Conservation (phyloP, 2,888 invertebrate species). For the Callyntrura guangdongensis region DNA sequence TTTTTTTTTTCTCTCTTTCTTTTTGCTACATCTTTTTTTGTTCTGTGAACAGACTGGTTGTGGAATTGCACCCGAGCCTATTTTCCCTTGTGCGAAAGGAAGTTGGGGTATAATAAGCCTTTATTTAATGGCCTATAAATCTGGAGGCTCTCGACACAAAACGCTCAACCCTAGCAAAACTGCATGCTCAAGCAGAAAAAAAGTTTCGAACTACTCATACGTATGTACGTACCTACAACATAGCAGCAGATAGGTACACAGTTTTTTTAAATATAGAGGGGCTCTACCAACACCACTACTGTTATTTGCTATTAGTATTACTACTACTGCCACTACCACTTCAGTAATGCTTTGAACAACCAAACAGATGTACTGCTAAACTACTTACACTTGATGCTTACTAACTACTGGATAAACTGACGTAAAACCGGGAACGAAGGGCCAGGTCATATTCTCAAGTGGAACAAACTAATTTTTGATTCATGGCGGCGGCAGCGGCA, state of each 20-base stretch:
- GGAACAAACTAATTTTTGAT: conserved; percentile 7
- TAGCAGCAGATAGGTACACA: not conserved
- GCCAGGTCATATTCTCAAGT: not conserved
- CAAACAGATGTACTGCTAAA: conserved; percentile 54
- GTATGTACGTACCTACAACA: not conserved
- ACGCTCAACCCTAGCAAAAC: conserved; percentile 83
- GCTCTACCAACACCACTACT: not conserved
- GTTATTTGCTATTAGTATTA: conserved; percentile 32
- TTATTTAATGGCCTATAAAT: conserved; percentile 85
- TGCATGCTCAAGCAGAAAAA: conserved; percentile 83
- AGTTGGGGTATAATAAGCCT: conserved; percentile 85
- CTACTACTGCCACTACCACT: conserved; percentile 7
- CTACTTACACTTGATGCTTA: conserved; percentile 63
- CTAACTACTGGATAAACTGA: conserved; percentile 50
- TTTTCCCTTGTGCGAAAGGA: conserved; percentile 84
- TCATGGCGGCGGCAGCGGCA: not conserved
- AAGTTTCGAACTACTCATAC: conserved; percentile 71
- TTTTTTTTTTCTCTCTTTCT: conserved; percentile 19
- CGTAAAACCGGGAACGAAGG: conserved; percentile 16
- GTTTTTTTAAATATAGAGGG: not conserved
- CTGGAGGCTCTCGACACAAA: conserved; percentile 85
- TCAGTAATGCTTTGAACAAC: not conserved
- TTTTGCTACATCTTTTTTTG: conserved; percentile 28
- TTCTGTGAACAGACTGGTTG: conserved; percentile 60
- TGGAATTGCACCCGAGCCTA: conserved; percentile 80